Percentiles rank a stretch among this genome's conserved stretches.
These are phyloP conservation scores for Pipistrellus nathusii DNA, from an alignment of 2,797 vertebrate species.

Conservation along the genomic window DNA sequence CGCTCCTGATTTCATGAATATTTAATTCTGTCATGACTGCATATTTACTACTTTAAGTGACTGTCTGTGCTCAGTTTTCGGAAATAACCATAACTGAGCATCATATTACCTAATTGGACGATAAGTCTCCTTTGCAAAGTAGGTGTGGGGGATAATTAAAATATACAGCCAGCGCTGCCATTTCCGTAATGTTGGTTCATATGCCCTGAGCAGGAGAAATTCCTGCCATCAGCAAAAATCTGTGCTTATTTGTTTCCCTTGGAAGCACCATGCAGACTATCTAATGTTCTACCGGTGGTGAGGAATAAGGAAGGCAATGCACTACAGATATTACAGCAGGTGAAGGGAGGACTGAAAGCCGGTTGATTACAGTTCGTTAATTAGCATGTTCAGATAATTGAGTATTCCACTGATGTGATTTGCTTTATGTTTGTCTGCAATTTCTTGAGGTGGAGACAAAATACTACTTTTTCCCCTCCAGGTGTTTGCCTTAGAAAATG, in stretches of 20 bases:
- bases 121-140: constrained; percentile 75
- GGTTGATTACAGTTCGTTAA: constrained; percentile 78
- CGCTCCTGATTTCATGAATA: constrained; percentile 80
- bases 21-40: constrained; percentile 83
- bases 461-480: constrained; percentile 65
- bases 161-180: constrained; percentile 65
- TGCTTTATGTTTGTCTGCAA: constrained; percentile 77
- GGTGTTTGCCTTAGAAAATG: constrained; percentile 69
- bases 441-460: constrained; percentile 79
- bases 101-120: constrained; percentile 74
- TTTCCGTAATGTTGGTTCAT: constrained; percentile 70
- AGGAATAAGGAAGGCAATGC: constrained; percentile 68
- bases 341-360: constrained; percentile 77
- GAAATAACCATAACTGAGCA: constrained; percentile 71
- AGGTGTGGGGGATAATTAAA: constrained; percentile 80
- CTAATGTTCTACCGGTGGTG: constrained; percentile 69
- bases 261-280: constrained; percentile 69
- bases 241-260: constrained; percentile 82
- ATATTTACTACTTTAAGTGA: constrained; percentile 77
- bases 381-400: constrained; percentile 79
- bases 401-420: constrained; percentile 76
- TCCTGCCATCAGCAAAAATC: constrained; percentile 87
- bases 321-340: constrained; percentile 75
- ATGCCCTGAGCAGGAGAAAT: constrained; percentile 81
- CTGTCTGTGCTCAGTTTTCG: constrained; percentile 71